A percentile compares a stretch with the other conserved stretches of the same genome.
These are phyloP conservation scores for Mormyrus iriodes DNA, from an alignment of 2,113 vertebrate genomes.

Conservation along the genomic window DNA sequence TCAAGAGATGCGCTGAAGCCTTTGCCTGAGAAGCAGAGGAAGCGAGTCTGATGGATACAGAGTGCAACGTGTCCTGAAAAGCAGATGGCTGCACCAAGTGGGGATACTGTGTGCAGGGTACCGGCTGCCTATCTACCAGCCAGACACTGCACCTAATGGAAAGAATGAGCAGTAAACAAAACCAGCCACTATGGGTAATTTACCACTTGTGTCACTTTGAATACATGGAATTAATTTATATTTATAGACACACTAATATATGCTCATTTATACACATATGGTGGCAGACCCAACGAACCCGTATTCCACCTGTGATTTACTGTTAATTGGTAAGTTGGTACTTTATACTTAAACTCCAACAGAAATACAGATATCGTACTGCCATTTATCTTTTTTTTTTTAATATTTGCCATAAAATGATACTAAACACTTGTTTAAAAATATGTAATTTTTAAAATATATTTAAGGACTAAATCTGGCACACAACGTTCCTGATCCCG, in stretches of 20 bases:
- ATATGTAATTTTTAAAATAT: neutral
- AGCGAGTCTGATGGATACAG: neutral
- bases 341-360: too few relatives aligned
- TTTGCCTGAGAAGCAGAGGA: neutral
- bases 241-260: neutral
- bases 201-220: neutral
- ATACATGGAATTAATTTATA: neutral
- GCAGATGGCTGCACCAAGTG: neutral
- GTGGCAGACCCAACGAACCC: too few relatives aligned
- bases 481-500: neutral
- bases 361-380: too few relatives aligned
- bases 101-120: neutral
- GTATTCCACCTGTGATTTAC: neutral
- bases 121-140: neutral
- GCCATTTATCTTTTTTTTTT: neutral
- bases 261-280: too few relatives aligned
- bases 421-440: neutral
- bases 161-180: slow-evolving; percentile 5
- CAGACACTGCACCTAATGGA: neutral
- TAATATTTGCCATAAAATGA: neutral
- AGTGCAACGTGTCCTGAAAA: neutral
- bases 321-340: neutral
- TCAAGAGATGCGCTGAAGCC: neutral
- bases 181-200: neutral
- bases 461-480: neutral